These are phyloP conservation scores for Eubucco bourcierii DNA, from an alignment of 2,113 vertebrate genomes.

Conservation along the genomic window DNA sequence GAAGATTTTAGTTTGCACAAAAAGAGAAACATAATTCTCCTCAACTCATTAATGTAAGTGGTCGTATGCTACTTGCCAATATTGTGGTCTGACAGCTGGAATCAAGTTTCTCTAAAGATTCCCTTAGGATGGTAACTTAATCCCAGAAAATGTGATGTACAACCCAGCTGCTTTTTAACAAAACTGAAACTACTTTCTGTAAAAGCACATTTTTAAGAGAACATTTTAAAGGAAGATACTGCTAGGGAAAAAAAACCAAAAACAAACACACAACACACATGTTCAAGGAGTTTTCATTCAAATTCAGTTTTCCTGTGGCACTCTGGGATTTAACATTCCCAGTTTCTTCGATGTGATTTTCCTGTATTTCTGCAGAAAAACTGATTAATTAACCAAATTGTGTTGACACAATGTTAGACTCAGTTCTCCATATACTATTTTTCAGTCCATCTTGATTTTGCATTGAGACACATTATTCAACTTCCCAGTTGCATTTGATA, in stretches of 20 bases:
- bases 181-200: not conserved
- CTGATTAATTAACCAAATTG: not conserved
- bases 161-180: constrained; percentile 23
- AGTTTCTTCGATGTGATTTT: not conserved
- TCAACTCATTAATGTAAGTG: not conserved
- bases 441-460: not conserved
- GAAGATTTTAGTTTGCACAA: not conserved
- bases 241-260: not conserved
- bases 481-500: not conserved
- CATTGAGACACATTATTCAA: not conserved
- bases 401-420: not conserved
- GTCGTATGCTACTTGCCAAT: not conserved
- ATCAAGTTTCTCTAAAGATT: not conserved
- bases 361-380: not conserved
- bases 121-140: constrained; percentile 24
- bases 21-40: not conserved
- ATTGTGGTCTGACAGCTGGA: not conserved
- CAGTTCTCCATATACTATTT: not conserved
- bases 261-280: not conserved
- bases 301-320: not conserved
- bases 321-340: not conserved
- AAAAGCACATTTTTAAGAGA: not conserved
- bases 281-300: not conserved
- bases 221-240: not conserved
- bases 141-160: not conserved